Conservation (phyloP, 2,888 invertebrate genomes). For the Hofmannophila pseudospretella region DNA sequence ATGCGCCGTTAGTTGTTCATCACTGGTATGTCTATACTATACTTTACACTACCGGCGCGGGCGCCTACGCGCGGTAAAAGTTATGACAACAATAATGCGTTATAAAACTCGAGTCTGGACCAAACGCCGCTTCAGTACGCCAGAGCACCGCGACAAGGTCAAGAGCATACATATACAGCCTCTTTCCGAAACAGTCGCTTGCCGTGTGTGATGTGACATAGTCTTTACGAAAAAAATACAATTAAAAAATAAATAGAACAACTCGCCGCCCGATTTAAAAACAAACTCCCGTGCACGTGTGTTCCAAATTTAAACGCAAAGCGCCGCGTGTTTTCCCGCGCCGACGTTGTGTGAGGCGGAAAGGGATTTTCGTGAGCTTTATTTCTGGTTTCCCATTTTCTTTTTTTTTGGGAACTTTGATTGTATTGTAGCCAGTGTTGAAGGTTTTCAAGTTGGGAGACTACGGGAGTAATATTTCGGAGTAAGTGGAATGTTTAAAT, state of each 20-base stretch:
- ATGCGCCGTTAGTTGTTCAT: too few relatives aligned
- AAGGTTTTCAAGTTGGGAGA: constrained; percentile 23
- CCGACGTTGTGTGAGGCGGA: constrained; percentile 22
- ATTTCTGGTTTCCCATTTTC: too few relatives aligned
- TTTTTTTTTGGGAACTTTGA: neutral
- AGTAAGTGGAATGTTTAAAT: too few relatives aligned
- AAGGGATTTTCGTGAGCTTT: constrained; percentile 2
- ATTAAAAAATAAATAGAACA: constrained; percentile 9
- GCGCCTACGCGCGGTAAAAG: constrained; percentile 47
- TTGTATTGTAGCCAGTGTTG: constrained; percentile 6
- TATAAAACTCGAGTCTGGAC: constrained; percentile 66
- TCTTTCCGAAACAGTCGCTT: constrained; percentile 61
- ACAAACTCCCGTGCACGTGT: constrained; percentile 15
- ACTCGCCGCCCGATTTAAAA: constrained; percentile 18
- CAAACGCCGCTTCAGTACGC: constrained; percentile 66
- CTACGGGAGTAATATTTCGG: constrained; percentile 18
- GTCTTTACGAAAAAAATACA: constrained; percentile 13
- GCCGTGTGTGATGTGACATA: constrained; percentile 50
- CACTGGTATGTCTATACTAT: too few relatives aligned
- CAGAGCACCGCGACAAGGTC: constrained; percentile 62
- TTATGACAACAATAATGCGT: constrained; percentile 69
- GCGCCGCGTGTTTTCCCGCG: constrained; percentile 36
- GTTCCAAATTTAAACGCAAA: constrained; percentile 50
- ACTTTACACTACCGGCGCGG: neutral
- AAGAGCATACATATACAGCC: constrained; percentile 54